Base-by-base conservation (phyloP, 2,888 invertebrate species). In the Eledona agricola region DNA sequence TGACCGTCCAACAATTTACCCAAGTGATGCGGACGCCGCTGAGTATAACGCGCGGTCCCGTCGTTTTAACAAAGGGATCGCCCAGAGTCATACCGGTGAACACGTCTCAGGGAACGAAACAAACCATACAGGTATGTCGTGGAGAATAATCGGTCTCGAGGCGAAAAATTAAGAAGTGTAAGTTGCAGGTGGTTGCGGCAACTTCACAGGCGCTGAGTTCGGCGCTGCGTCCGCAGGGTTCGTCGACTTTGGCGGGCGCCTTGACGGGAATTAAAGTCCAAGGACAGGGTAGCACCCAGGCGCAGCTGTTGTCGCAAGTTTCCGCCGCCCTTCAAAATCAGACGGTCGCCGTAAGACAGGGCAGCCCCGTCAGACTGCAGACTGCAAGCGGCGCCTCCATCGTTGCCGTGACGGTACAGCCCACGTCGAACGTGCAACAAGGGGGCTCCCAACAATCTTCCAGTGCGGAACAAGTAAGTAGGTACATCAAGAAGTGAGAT, bases 1-100 rank as follows among this genome's bases (percentile, higher is more conserved):
- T 88, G 72, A 87, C 87, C 0, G 83, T 89, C 51, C 88, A 89
- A 62, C 89, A 89, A 67, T 81, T 89, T 26, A 88, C 88, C 56
- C 88, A 89, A 69, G 85, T 88, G 5, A 74, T 76, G 35, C 63
- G 75, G 42, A 64, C 74, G 11, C 81, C 81, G 1, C 75, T 81
- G 57, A 73, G 78, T 2, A 75, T 78, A 3, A 77, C 80, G 9
- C 82, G 81, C 47, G 82, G 83, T 4, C 80, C 83, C 55, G 80
- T 82, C 0, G 83, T 87, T 6, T 69, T 86, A 35, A 81, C 86
- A 1, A 85, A 86, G 67, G 78, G 83, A 31, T 80, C 83, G 10
- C 80, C 84, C 0, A 78, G 87, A 15, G 84, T 87, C 1, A 86
- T 87, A 61, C 87, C 87, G 1, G 84, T 86, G 0, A 81, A 83